Percentiles rank a stretch among this genome's conserved stretches.
Conservation (phyloP, 2,113 vertebrate genomes). For the Gracilinanus agilis region DNA sequence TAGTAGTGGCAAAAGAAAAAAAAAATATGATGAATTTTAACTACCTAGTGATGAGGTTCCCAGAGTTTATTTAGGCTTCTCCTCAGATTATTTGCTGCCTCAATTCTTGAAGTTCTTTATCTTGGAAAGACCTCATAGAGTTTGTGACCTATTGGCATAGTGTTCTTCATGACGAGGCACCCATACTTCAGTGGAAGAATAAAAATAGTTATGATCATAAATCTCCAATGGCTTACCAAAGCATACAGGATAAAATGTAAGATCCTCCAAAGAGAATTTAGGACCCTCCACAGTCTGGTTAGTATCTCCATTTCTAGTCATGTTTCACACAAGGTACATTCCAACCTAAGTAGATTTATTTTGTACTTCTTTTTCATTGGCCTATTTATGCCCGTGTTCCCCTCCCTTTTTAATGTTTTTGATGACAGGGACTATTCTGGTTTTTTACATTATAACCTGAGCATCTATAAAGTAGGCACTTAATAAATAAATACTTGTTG, state of each 20-base stretch:
- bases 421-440: background rate
- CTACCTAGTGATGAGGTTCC: background rate
- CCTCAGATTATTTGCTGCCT: background rate
- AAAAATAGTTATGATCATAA: background rate
- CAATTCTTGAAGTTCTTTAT: background rate
- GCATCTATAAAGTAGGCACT: background rate
- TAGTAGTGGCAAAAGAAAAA: background rate
- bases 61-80: background rate
- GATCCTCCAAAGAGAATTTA: background rate
- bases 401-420: background rate
- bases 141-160: background rate
- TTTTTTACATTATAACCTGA: background rate
- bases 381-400: background rate
- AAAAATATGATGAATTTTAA: background rate
- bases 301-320: background rate
- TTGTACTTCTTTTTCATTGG: background rate
- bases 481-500: background rate
- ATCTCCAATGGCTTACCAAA: background rate
- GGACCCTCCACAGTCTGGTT: background rate
- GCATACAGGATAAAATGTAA: background rate
- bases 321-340: background rate
- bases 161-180: background rate
- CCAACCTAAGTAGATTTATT: background rate
- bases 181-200: background rate
- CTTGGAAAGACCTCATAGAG: background rate